These are phyloP conservation scores for Heterotilapia buettikoferi DNA, from an alignment of 2,113 vertebrate genomes.

Conservation along the genomic window DNA sequence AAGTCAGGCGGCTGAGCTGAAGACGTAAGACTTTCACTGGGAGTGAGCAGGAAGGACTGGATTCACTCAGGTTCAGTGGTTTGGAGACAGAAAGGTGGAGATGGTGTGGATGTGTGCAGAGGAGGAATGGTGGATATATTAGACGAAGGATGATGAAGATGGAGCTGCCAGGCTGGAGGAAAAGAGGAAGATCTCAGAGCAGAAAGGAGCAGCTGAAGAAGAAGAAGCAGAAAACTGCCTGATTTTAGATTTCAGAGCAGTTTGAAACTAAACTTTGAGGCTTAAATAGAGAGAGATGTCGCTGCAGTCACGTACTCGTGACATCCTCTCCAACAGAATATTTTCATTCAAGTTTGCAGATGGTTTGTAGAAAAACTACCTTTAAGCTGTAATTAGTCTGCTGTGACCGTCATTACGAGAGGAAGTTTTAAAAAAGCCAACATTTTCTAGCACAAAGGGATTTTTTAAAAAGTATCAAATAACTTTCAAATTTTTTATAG, in stretches of 20 bases:
- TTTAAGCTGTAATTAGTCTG: neutral
- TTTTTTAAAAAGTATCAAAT: neutral
- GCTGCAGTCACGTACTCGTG: neutral
- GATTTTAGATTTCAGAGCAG: neutral
- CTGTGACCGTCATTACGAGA: rapidly evolving
- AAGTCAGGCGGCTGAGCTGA: neutral
- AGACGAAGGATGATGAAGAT: neutral
- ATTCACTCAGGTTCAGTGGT: neutral
- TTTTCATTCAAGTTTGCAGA: neutral
- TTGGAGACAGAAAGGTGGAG: neutral
- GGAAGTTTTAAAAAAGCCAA: neutral
- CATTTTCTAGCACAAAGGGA: neutral
- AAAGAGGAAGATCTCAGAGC: neutral
- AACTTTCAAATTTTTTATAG: neutral
- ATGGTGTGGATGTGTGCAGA: neutral
- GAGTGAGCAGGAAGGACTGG: neutral
- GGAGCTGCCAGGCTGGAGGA: neutral
- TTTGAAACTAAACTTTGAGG: neutral
- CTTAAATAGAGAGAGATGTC: neutral
- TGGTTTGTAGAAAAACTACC: neutral
- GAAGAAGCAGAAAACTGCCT: neutral
- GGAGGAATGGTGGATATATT: neutral
- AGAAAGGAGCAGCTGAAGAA: neutral
- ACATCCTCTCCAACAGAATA: neutral
- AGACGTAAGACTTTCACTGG: neutral